Conservation (phyloP, 2,797 vertebrate genomes). For the Iguana delicatissima region DNA sequence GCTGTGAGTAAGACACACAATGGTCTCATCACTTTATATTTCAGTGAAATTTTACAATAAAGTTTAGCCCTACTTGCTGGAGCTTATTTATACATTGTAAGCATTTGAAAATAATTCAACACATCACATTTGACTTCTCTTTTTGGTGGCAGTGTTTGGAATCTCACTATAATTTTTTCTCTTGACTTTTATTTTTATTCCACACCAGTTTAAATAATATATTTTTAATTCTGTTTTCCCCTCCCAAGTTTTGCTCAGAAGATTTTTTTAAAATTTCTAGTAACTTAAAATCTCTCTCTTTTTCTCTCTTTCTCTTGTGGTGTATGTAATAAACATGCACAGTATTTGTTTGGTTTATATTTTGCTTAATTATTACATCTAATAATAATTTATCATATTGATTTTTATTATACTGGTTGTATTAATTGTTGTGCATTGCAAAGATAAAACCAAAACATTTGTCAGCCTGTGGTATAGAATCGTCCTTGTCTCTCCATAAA, state of each 20-base stretch:
- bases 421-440: background rate
- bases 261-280: background rate
- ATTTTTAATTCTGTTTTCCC: no score
- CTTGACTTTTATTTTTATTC: background rate
- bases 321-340: background rate
- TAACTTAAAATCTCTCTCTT: background rate
- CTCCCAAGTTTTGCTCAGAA: background rate
- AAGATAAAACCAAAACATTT: background rate
- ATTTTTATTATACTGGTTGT: no score
- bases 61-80: conserved; percentile 40
- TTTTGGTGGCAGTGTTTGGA: background rate
- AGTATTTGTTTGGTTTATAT: background rate
- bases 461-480: background rate
- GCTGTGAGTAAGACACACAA: conserved; percentile 3
- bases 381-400: no score
- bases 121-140: conserved; percentile 13
- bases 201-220: background rate
- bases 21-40: background rate
- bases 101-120: conserved; percentile 25
- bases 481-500: background rate
- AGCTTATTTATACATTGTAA: conserved; percentile 36
- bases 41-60: conserved; percentile 49
- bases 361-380: no score
- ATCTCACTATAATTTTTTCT: background rate
- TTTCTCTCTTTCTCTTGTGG: background rate